Conservation (phyloP, 30 jellyfish, hydroid and myxozoan genomes). For the Pelagia noctiluca region DNA sequence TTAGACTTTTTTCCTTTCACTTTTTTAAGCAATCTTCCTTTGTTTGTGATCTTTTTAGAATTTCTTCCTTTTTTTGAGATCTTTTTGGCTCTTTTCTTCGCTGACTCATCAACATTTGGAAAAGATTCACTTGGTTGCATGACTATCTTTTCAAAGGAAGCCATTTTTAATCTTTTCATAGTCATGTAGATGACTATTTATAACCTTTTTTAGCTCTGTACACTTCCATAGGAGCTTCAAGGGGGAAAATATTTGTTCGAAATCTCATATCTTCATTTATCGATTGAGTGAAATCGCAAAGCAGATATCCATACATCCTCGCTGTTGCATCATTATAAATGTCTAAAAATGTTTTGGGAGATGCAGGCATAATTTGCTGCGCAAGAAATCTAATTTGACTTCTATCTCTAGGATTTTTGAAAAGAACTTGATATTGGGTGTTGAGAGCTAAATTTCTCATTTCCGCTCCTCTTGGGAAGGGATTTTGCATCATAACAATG, state of each 20-base stretch:
- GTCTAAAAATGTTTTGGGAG: slow-evolving; percentile 3
- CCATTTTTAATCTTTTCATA: slow-evolving; percentile 7
- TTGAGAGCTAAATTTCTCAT: slow-evolving; percentile 21
- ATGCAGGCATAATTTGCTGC: slow-evolving; percentile 15
- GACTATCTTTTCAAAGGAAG: not conserved
- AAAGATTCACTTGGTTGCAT: slow-evolving; percentile 3
- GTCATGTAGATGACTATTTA: slow-evolving; percentile 8
- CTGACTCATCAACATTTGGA: not conserved
- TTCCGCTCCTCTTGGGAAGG: slow-evolving; percentile 34
- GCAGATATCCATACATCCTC: slow-evolving; percentile 32
- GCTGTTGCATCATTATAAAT: slow-evolving; percentile 32
- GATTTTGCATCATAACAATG: slow-evolving; percentile 24
- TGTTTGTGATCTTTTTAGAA: no score
- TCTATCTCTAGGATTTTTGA: slow-evolving; percentile 47
- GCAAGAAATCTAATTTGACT: slow-evolving; percentile 33
- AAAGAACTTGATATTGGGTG: slow-evolving; percentile 29
- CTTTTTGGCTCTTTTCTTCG: not conserved
- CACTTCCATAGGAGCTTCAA: slow-evolving; percentile 24
- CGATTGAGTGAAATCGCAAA: slow-evolving; percentile 44
- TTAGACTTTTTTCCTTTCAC: no score
- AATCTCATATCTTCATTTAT: slow-evolving; percentile 21
- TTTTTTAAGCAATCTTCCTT: no score
- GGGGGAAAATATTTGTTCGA: slow-evolving; percentile 34
- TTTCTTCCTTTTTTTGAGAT: not conserved
- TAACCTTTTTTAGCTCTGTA: not conserved